Percentiles rank a stretch among this genome's conserved stretches.
Conservation (phyloP, 2,888 invertebrate genomes). For the Brenthis daphne region DNA sequence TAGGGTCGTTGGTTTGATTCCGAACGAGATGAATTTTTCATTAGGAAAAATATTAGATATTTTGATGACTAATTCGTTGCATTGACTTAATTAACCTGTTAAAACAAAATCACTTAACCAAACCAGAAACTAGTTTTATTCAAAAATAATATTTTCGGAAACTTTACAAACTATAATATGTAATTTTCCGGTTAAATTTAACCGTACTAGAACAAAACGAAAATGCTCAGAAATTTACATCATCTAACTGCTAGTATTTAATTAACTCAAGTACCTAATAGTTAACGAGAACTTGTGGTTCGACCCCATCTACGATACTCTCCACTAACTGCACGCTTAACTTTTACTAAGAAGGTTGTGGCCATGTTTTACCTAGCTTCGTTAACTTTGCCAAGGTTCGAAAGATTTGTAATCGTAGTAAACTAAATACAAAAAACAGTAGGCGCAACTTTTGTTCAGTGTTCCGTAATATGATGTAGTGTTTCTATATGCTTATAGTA, state of each 20-base stretch:
- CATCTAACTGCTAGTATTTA: constrained; percentile 16
- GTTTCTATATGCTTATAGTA: too few relatives aligned
- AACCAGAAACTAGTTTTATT: neutral
- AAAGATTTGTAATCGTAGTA: constrained; percentile 17
- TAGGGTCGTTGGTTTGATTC: too few relatives aligned
- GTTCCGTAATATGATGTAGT: constrained; percentile 6
- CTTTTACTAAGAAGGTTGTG: constrained; percentile 20
- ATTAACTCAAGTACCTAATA: constrained; percentile 16
- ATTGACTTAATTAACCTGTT: too few relatives aligned
- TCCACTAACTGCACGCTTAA: constrained; percentile 10
- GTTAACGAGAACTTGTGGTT: constrained; percentile 15
- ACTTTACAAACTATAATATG: neutral
- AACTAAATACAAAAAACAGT: constrained; percentile 10
- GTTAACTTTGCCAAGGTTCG: constrained; percentile 22
- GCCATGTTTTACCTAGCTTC: constrained; percentile 21
- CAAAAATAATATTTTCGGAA: neutral
- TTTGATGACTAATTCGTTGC: too few relatives aligned
- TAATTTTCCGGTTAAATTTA: neutral
- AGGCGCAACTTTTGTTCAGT: constrained; percentile 9
- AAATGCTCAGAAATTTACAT: constrained; percentile 4
- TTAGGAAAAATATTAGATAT: too few relatives aligned
- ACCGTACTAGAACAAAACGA: neutral
- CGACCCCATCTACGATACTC: constrained; percentile 12
- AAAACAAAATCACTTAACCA: too few relatives aligned
- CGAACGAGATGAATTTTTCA: too few relatives aligned